Percentiles rank a stretch among this genome's conserved stretches.
phyloP scores from a whole-genome alignment of 2,113 vertebrate genomes.

The Nesospiza acunhae region DNA sequence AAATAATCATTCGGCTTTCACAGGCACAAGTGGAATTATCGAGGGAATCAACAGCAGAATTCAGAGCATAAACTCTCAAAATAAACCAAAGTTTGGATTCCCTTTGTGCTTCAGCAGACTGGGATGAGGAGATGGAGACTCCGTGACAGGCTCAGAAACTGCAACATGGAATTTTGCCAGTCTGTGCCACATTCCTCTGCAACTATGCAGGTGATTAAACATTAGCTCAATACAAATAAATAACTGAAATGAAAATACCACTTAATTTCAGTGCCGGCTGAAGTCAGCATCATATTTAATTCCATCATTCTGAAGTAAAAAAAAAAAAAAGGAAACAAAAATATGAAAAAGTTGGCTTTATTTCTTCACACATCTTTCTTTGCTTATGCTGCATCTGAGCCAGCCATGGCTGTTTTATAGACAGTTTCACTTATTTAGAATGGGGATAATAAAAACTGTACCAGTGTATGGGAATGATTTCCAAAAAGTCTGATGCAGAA shows the following conservation, averaged over 20 bases:
- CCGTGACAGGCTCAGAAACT: neutral
- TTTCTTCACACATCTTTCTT: neutral
- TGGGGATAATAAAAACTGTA: neutral
- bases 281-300: neutral
- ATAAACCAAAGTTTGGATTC: neutral
- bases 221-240: neutral
- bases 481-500: neutral
- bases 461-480: neutral
- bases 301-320: neutral
- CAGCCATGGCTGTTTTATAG: neutral
- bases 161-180: neutral
- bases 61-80: neutral
- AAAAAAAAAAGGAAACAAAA: neutral
- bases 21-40: neutral
- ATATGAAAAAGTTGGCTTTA: neutral
- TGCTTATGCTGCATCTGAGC: neutral
- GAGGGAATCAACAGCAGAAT: neutral
- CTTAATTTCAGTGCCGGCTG: neutral
- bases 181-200: neutral
- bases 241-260: neutral
- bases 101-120: neutral
- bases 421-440: neutral
- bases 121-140: neutral
- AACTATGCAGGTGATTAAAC: neutral
- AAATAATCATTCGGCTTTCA: neutral